Evolutionary conservation across 1,140 invertebrate genomes (phyloP), one percentile per base, ranked within the genome.

Genomic region (Dendrolimus kikuchii): DNA sequence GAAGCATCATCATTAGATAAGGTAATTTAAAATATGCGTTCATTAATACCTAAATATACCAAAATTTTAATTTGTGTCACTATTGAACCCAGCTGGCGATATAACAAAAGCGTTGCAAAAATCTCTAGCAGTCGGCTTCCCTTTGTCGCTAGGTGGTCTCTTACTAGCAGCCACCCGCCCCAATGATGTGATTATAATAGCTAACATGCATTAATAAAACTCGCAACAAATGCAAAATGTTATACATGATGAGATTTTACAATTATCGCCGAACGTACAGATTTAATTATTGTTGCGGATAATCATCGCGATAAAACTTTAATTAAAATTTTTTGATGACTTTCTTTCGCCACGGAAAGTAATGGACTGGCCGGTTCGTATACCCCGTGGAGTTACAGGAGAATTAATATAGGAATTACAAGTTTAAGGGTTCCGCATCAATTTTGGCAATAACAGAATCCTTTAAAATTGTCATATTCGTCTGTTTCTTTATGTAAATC

Each of bases 111-210:
- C 66, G 59, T 68, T 71, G 82, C 82, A 84, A 86, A 86, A 82
- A 81, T 84, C 67, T 58, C 60, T 56, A 67, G 68, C 57, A 61
- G 74, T 70, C 81, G 80, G 82, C 71, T 55, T 46, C 68, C 76
- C 74, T 86, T 84, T 86, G 82, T 82, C 66, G 68, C 71, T 79
- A 82, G 82, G 82, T 86, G 80, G 82, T 81, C 81, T 60, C 48
- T 59, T 56, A 67, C 66, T 59, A 70, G 68, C 59, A 64, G 60
- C 57, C 57, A 54, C 38, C 50, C 52, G 39, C 48, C 48, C 57
- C 57, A 66, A 57, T 86, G 77, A 86, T 81, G 82, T 78, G 77
- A 80, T 86, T 83, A 86, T 84, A 84, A 78, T 71, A 86, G 70
- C 78, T 77, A 71, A 75, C 71, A 65, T 53, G 48, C 56, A 59